A percentile compares a stretch with the other conserved stretches of the same genome.
Evolutionary conservation across 2,113 vertebrate genomes (phyloP).

Genomic region (Dasyornis broadbenti): DNA sequence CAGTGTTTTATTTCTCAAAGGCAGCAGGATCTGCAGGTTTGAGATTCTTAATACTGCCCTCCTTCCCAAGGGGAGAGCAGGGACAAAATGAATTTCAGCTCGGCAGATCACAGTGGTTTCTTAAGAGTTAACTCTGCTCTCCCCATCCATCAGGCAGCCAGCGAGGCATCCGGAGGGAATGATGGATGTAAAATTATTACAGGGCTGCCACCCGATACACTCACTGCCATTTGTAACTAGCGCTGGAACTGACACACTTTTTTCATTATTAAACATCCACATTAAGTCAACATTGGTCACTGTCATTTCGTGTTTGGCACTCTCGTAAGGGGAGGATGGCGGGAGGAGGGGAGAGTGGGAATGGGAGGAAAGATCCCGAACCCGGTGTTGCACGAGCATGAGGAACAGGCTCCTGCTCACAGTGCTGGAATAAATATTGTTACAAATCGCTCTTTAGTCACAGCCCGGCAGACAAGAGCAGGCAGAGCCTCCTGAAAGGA

Average conservation of each 20-base stretch:
- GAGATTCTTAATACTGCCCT: neutral
- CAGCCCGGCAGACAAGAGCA: neutral
- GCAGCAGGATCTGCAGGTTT: neutral
- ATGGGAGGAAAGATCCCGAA: neutral
- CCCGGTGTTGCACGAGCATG: neutral
- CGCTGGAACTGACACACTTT: constrained; percentile 69
- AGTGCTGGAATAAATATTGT: constrained; percentile 42
- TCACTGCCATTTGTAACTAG: constrained; percentile 78
- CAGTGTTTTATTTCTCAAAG: constrained; percentile 21
- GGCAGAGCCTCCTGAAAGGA: constrained; percentile 10
- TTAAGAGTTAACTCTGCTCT: constrained; percentile 60
- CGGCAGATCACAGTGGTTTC: constrained; percentile 5
- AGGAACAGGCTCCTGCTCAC: constrained; percentile 13
- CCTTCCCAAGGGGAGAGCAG: neutral
- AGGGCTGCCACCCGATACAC: constrained; percentile 70
- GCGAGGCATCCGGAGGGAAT: constrained; percentile 64
- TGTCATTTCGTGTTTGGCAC: constrained; percentile 67
- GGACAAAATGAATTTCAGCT: constrained; percentile 33
- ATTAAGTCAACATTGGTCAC: constrained; percentile 80
- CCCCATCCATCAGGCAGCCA: constrained; percentile 73
- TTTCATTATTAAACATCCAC: constrained; percentile 78
- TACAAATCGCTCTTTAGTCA: constrained; percentile 58
- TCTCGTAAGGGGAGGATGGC: constrained; percentile 43
- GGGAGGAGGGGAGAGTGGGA: neutral
- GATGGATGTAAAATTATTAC: constrained; percentile 81